phyloP scores from a whole-genome alignment of 2,797 vertebrate species.

The Molossus molossus region DNA sequence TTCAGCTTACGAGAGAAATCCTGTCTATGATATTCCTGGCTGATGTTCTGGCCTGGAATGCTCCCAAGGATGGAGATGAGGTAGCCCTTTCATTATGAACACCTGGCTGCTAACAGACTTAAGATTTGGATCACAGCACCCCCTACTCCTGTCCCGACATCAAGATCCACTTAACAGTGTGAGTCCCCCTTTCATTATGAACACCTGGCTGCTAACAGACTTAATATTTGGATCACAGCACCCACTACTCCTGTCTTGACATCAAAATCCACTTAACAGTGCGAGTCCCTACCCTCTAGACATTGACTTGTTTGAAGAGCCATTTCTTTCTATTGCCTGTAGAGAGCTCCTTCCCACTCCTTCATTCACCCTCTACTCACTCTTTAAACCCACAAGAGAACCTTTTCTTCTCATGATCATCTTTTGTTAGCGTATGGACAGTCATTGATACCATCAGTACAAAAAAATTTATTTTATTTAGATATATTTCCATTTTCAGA shows the following conservation, averaged over 20 bases:
- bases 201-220: neutral
- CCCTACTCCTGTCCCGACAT: neutral
- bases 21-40: neutral
- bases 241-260: neutral
- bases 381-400: neutral
- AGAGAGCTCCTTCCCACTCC: neutral
- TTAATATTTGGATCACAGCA: neutral
- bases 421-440: neutral
- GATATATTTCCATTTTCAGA: slow-evolving; percentile 2
- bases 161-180: neutral
- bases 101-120: neutral
- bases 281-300: neutral
- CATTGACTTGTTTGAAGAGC: neutral
- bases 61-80: neutral
- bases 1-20: neutral
- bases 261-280: neutral
- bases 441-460: neutral
- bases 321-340: neutral
- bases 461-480: slow-evolving; percentile 44
- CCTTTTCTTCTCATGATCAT: neutral
- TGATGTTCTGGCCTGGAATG: neutral
- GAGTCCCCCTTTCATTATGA: too few species aligned
- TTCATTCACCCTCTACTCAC: neutral
- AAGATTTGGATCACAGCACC: neutral
- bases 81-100: neutral